Evolutionary conservation across 2,888 invertebrate species (phyloP).

Genomic region (Ecliptopera silaceata): DNA sequence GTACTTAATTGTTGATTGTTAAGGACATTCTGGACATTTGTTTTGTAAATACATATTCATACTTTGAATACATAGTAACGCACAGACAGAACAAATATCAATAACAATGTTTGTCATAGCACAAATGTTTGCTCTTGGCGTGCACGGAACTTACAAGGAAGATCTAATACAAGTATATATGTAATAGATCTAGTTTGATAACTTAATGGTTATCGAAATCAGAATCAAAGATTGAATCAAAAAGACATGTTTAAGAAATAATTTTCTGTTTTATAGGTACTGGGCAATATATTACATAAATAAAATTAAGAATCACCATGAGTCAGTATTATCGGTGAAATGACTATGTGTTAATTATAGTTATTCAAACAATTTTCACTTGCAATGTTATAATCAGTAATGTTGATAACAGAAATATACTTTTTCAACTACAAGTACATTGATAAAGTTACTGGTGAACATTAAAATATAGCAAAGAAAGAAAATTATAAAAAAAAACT

Average conservation of each 20-base stretch:
- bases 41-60: too few relatives aligned
- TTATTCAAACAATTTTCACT: slow-evolving; percentile 1
- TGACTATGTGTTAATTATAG: slow-evolving; percentile 1
- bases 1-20: too few relatives aligned
- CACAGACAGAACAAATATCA: too few relatives aligned
- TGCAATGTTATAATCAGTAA: slow-evolving; percentile 3
- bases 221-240: background rate
- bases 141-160: too few relatives aligned
- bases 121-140: too few relatives aligned
- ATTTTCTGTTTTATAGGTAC: background rate
- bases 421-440: background rate
- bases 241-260: background rate
- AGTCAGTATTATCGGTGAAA: slow-evolving; percentile 1
- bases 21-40: too few relatives aligned
- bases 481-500: too few relatives aligned
- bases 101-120: too few relatives aligned
- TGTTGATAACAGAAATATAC: slow-evolving; percentile 7
- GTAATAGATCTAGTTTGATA: too few relatives aligned
- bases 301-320: background rate
- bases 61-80: too few relatives aligned
- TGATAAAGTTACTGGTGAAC: background rate
- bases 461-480: too few relatives aligned
- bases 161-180: too few relatives aligned
- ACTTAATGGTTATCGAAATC: background rate
- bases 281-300: background rate